These are phyloP conservation scores for Drosophila anceps DNA, from an alignment of 2,888 invertebrate genomes.

Conservation along the genomic window DNA sequence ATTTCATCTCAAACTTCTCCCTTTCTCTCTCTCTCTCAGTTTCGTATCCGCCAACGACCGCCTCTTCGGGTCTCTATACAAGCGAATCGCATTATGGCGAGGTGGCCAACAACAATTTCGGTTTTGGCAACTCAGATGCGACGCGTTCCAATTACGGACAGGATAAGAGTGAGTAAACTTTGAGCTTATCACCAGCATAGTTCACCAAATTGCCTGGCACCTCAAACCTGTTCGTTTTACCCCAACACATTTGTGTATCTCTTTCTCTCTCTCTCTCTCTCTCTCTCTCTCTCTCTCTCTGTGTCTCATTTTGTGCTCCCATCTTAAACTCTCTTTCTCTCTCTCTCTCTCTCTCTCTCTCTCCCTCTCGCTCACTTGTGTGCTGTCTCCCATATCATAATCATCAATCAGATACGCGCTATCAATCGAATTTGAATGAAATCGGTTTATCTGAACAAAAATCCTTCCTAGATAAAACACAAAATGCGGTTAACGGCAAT, in stretches of 20 bases:
- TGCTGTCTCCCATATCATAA: slow-evolving; percentile 24
- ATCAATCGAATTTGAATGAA: slow-evolving; percentile 91
- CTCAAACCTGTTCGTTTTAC: slow-evolving; percentile 23
- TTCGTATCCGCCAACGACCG: slow-evolving; percentile 84
- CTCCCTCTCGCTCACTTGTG: slow-evolving; percentile 8
- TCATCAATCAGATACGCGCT: slow-evolving; percentile 87
- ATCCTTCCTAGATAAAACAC: slow-evolving; percentile 84
- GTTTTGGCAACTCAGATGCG: slow-evolving; percentile 74
- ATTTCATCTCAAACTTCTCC: background rate
- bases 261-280: background rate
- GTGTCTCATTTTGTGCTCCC: background rate
- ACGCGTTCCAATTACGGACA: slow-evolving; percentile 74
- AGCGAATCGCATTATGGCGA: slow-evolving; percentile 83
- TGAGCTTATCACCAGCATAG: slow-evolving; percentile 10
- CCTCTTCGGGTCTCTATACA: slow-evolving; percentile 72
- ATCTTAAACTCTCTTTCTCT: slow-evolving; percentile 12
- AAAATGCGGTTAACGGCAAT: slow-evolving; percentile 64
- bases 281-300: background rate
- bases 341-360: slow-evolving; percentile 21
- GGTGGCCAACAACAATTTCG: slow-evolving; percentile 56
- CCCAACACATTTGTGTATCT: slow-evolving; percentile 19
- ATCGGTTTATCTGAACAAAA: slow-evolving; percentile 93
- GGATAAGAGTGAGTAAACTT: slow-evolving; percentile 83
- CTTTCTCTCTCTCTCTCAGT: slow-evolving; percentile 59
- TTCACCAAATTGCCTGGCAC: slow-evolving; percentile 30